Evolutionary conservation across 2,113 vertebrate species (phyloP).

Genomic region (Heterotilapia buettikoferi): DNA sequence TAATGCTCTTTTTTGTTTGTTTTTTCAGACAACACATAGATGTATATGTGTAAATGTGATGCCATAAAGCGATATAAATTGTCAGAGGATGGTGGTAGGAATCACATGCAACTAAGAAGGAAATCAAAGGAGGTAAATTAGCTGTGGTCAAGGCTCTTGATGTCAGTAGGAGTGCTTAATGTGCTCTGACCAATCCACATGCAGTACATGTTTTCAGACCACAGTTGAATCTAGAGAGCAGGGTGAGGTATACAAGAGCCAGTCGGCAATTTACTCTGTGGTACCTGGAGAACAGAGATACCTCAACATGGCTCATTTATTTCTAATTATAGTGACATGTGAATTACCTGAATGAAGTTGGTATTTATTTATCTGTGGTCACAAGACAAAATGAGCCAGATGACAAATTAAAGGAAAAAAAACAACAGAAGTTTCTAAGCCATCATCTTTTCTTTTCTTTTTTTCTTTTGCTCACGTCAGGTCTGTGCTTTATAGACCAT

Average conservation of each 20-base stretch:
- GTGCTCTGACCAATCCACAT: neutral
- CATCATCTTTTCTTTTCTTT: neutral
- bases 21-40: neutral
- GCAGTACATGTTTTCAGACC: neutral
- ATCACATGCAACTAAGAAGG: neutral
- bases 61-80: neutral
- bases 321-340: neutral
- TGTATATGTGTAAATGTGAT: neutral
- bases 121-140: neutral
- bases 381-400: neutral
- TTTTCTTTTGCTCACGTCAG: neutral
- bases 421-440: neutral
- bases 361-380: neutral
- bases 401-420: neutral
- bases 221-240: neutral
- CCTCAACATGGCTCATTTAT: neutral
- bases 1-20: neutral
- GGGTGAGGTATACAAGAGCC: neutral
- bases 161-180: neutral
- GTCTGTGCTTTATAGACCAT: slow-evolving; percentile 25
- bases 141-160: neutral
- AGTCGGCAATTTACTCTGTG: neutral
- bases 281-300: neutral
- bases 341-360: neutral
- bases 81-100: neutral